These are phyloP conservation scores for Pollimyrus isidori DNA, from an alignment of 2,113 vertebrate genomes.

Conservation along the genomic window DNA sequence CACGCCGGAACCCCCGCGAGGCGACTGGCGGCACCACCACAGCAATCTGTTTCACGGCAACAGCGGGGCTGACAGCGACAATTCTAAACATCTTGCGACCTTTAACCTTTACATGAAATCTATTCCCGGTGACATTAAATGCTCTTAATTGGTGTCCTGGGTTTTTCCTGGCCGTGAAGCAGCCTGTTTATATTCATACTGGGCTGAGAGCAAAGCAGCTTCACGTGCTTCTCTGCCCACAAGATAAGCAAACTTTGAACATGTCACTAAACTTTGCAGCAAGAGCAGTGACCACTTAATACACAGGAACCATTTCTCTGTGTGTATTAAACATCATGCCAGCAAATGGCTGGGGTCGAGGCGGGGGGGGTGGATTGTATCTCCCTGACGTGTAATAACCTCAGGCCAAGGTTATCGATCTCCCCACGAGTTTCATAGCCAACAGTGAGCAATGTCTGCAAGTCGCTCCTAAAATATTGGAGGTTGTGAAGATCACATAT, in stretches of 20 bases:
- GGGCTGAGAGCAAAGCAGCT: conserved; percentile 45
- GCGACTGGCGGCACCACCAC: background rate
- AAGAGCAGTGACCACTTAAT: background rate
- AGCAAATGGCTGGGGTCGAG: background rate
- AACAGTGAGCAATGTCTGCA: background rate
- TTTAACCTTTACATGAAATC: conserved; percentile 39
- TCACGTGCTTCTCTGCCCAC: background rate
- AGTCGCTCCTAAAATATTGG: background rate
- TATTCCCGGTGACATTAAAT: conserved; percentile 30
- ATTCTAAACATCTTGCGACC: conserved; percentile 48
- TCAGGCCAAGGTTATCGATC: background rate
- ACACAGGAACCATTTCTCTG: background rate
- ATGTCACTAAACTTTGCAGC: background rate
- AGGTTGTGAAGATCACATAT: background rate
- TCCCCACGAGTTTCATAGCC: background rate
- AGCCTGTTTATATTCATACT: conserved; percentile 47
- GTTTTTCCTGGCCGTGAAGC: conserved; percentile 31
- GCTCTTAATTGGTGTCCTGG: conserved; percentile 24
- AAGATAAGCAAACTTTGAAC: background rate
- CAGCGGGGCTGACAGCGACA: conserved; percentile 20
- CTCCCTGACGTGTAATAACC: background rate
- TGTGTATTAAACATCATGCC: background rate
- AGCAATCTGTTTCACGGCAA: conserved; percentile 26
- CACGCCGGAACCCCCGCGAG: conserved; percentile 16
- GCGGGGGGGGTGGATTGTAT: background rate